A percentile compares a stretch with the other conserved stretches of the same genome.
These are phyloP conservation scores for Muscina levida DNA, from an alignment of 2,888 invertebrate species.

Conservation along the genomic window DNA sequence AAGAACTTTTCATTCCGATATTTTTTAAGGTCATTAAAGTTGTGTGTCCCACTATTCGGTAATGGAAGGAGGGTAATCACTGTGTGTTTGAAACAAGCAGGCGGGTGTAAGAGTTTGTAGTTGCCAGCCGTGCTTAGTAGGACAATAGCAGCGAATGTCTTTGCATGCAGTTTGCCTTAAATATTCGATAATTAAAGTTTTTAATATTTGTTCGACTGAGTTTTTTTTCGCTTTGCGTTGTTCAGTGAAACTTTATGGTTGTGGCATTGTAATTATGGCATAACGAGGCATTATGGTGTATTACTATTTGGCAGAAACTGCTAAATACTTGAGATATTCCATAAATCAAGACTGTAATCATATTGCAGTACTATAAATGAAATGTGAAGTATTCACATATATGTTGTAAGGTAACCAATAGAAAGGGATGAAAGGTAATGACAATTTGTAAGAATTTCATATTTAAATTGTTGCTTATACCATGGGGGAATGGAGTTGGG, in stretches of 20 bases:
- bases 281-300: conserved; percentile 24
- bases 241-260: not conserved
- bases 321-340: conserved; percentile 1
- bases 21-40: conserved; percentile 48
- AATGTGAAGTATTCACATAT: too few species aligned
- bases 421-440: too few species aligned
- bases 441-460: too few species aligned
- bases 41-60: conserved; percentile 7
- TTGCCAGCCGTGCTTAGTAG: not conserved
- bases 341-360: too few species aligned
- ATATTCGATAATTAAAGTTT: conserved; percentile 33
- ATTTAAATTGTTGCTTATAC: too few species aligned
- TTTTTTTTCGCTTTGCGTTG: not conserved
- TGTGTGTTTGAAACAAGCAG: not conserved
- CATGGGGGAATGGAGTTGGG: too few species aligned
- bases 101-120: not conserved
- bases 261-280: conserved; percentile 30
- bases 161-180: conserved; percentile 10
- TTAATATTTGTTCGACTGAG: not conserved
- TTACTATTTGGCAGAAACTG: conserved; percentile 21
- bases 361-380: too few species aligned
- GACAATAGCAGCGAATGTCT: not conserved
- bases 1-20: conserved; percentile 17
- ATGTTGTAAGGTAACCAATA: too few species aligned
- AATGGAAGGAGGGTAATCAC: conserved; percentile 2